Evolutionary conservation across 2,888 invertebrate genomes (phyloP).

Genomic region (Scrobipalpa atriplicella): DNA sequence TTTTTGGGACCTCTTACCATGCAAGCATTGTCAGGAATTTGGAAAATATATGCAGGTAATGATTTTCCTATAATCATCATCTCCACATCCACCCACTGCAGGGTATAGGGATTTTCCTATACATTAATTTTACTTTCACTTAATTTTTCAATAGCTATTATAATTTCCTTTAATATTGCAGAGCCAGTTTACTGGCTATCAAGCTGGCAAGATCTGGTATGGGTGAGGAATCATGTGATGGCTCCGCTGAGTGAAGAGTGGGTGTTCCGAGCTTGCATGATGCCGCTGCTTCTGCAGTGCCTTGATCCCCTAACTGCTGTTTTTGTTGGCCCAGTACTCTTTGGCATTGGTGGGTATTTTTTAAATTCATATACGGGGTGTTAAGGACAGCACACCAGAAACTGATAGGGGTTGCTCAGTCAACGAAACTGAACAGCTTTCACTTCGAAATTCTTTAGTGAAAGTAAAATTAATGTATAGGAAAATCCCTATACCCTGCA

Average conservation of each 20-base stretch:
- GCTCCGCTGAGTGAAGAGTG: conserved; percentile 98
- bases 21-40: conserved; percentile 86
- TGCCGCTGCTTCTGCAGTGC: conserved; percentile 93
- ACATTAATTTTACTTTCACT: neutral
- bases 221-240: conserved; percentile 94
- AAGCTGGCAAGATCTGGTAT: conserved; percentile 88
- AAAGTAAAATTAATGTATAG: too few relatives aligned
- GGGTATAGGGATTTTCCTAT: too few relatives aligned
- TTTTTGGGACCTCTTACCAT: conserved; percentile 93
- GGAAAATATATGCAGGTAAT: conserved; percentile 86
- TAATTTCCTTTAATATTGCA: conserved; percentile 50
- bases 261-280: conserved; percentile 97
- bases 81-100: too few relatives aligned
- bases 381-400: too few relatives aligned
- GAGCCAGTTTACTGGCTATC: conserved; percentile 89
- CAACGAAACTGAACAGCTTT: too few relatives aligned
- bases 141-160: neutral
- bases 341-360: conserved; percentile 89
- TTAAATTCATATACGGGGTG: too few relatives aligned
- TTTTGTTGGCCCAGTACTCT: conserved; percentile 94
- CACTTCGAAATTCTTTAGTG: too few relatives aligned
- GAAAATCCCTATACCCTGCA: too few relatives aligned
- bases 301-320: conserved; percentile 89
- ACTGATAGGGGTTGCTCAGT: too few relatives aligned
- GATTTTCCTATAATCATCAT: neutral